Evolutionary conservation across 2,797 vertebrate species (phyloP), one percentile per base, ranked within the genome.

Genomic region (Dermochelys coriacea): DNA sequence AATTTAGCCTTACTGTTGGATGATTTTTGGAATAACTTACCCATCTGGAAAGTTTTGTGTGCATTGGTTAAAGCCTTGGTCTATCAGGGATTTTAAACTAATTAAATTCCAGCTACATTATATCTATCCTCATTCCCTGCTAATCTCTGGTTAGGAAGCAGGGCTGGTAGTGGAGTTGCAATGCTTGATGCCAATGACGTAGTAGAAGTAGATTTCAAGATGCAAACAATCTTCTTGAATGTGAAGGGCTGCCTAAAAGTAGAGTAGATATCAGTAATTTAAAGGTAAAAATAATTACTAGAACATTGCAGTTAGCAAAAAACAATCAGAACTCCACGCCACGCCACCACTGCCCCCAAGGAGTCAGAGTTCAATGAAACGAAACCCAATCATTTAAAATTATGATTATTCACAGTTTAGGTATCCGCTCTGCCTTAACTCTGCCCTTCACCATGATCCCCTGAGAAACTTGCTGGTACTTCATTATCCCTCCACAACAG

Each of bases 1-100:
- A 81, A 82, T 41, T 3, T 91, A 68, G n/a, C 61, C 5, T 59
- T 47, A 0, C 18, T 59, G 68, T 11, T 81, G 52, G n/a, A 41
- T 29, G 31, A 52, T 92, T 94, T 89, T 94, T 87, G 84, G 52
- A 85, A 83, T 45, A 93, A 80, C 37, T 52, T 57, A 82, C 64
- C 27, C 25, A 49, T 77, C 25, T 77, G 15, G 74, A 77, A 77
- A 77, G 25, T 77, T 29, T 77, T 49, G 45, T 49, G 12, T 31
- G 45, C 15, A 49, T 49, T 77, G 82, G 47, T 47, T n/a, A n/a
- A n/a, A n/a, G n/a, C n/a, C n/a, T n/a, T n/a, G n/a, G n/a, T n/a
- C n/a, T n/a, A n/a, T n/a, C n/a, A n/a, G n/a, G n/a, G n/a, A n/a
- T n/a, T n/a, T n/a, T n/a, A n/a, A n/a, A n/a, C n/a, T n/a, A n/a